Conservation (phyloP, 2,797 vertebrate genomes). For the Acipenser ruthenus region DNA sequence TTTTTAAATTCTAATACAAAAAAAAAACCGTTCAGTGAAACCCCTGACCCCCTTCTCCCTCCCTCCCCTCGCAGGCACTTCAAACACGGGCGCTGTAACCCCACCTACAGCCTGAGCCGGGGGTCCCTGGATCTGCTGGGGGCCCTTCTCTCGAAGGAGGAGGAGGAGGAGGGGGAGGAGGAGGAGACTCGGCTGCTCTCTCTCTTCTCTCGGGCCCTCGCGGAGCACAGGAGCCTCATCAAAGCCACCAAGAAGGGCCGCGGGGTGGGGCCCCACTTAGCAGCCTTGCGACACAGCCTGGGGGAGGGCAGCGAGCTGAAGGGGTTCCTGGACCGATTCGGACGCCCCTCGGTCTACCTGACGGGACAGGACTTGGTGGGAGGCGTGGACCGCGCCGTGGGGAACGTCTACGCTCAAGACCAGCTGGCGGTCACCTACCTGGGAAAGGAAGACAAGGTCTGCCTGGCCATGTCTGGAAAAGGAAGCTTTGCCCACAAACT, state of each 20-base stretch:
- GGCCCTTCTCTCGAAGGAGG: constrained; percentile 33
- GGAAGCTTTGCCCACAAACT: constrained; percentile 52
- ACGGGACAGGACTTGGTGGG: constrained; percentile 57
- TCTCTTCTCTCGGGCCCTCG: constrained; percentile 56
- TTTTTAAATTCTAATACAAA: neutral
- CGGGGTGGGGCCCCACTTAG: constrained; percentile 62
- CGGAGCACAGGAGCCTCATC: constrained; percentile 62
- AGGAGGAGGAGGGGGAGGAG: neutral
- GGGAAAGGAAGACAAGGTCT: constrained; percentile 54
- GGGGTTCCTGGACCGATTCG: constrained; percentile 58
- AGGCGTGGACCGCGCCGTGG: constrained; percentile 62
- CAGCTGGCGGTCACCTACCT: constrained; percentile 67
- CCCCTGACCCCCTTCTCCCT: neutral
- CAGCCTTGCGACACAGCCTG: constrained; percentile 47
- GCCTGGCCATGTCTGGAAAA: constrained; percentile 61
- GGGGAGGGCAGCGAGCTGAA: constrained; percentile 53
- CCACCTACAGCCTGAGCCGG: constrained; percentile 57
- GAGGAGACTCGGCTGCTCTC: constrained; percentile 35
- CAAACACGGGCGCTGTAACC: constrained; percentile 69
- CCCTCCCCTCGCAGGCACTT: constrained; percentile 40
- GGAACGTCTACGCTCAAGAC: constrained; percentile 62
- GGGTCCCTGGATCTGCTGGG: constrained; percentile 47
- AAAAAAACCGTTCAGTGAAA: no score
- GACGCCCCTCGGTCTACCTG: constrained; percentile 64
- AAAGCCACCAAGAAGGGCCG: constrained; percentile 54